A percentile compares a stretch with the other conserved stretches of the same genome.
Evolutionary conservation across 1,140 invertebrate species (phyloP).

Genomic region (Cardiocondyla obscurior): DNA sequence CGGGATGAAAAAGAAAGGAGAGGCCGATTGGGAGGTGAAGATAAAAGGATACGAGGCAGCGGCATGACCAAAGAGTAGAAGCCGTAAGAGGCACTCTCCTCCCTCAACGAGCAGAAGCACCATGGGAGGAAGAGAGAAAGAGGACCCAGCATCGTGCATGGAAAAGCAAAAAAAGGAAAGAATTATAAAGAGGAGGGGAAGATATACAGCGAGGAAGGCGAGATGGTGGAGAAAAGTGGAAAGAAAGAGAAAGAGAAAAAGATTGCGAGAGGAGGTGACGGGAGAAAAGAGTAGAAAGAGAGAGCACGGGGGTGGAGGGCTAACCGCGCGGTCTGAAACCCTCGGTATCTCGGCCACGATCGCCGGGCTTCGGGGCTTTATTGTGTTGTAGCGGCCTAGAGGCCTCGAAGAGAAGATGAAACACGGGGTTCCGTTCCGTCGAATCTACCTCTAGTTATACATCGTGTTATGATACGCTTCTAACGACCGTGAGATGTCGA

Average conservation of each 20-base stretch:
- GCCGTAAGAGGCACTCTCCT: slow-evolving; percentile 68
- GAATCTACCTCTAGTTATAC: slow-evolving; percentile 73
- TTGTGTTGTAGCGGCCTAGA: slow-evolving; percentile 71
- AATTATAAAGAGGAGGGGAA: slow-evolving; percentile 37
- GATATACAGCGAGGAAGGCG: background rate
- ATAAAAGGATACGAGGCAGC: slow-evolving; percentile 76
- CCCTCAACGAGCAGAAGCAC: slow-evolving; percentile 55
- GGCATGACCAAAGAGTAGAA: slow-evolving; percentile 75
- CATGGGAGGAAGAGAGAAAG: slow-evolving; percentile 54
- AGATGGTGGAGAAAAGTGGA: background rate
- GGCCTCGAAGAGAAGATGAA: slow-evolving; percentile 62
- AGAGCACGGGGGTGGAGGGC: slow-evolving; percentile 30
- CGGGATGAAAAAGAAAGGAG: slow-evolving; percentile 41
- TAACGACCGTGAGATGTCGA: slow-evolving; percentile 72
- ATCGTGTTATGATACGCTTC: slow-evolving; percentile 73
- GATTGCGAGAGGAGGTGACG: slow-evolving; percentile 36
- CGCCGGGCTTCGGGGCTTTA: slow-evolving; percentile 71
- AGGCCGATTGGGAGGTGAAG: slow-evolving; percentile 74
- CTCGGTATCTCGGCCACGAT: slow-evolving; percentile 71
- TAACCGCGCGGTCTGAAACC: slow-evolving; percentile 44
- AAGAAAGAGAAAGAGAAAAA: slow-evolving; percentile 3
- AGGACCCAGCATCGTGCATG: slow-evolving; percentile 59
- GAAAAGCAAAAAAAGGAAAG: slow-evolving; percentile 62
- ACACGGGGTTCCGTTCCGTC: slow-evolving; percentile 63
- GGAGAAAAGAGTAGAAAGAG: slow-evolving; percentile 47